Evolutionary conservation across 2,888 invertebrate species (phyloP), one percentile per base, ranked within the genome.

Genomic region (Xestia ashworthii): DNA sequence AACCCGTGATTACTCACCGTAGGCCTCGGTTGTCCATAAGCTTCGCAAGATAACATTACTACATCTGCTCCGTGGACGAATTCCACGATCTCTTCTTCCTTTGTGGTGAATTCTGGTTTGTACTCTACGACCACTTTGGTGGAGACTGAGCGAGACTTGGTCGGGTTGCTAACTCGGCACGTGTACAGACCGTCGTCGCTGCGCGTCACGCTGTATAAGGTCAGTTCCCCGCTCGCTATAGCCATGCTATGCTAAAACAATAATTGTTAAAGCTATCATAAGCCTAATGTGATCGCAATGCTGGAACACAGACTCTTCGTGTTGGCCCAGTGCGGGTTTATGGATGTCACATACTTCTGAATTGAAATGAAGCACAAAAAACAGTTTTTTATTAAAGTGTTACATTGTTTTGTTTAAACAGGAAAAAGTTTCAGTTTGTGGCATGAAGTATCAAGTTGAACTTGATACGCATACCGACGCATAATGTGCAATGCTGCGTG

Each of bases 161-260:
- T 38, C 4, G 90, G 89, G 68, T 87, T 87, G 74, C 92, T 93
- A 0, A 94, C 91, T 19, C 93, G 90, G 71, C 95, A 95, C 0
- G 90, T 92, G 75, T 95, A 95, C 0, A 90, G 48, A 0, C 95
- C 95, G 0, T 90, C 80, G 48, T 95, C 93, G 2, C 76, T 68
- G 12, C 48, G 1, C 55, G 79, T 85, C 0, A 89, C 89, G 16
- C 89, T 86, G 1, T n/a, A 62, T 6, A 95, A 75, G 4, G 46
- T 79, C 1, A 93, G 68, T 66, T 92, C 87, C 3, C 87, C 89
- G 0, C n/a, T 67, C 0, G 79, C 62, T 53, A 93, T 75, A 5
- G 87, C 6, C 75, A 46, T 70, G 4, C 87, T 78, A 70, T 91
- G 78, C 95, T 95, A 78, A 48, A 41, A 75, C 71, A 32, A 83